Base-by-base conservation (phyloP, 1,140 invertebrate genomes). In the Neuroterus valhalla region DNA sequence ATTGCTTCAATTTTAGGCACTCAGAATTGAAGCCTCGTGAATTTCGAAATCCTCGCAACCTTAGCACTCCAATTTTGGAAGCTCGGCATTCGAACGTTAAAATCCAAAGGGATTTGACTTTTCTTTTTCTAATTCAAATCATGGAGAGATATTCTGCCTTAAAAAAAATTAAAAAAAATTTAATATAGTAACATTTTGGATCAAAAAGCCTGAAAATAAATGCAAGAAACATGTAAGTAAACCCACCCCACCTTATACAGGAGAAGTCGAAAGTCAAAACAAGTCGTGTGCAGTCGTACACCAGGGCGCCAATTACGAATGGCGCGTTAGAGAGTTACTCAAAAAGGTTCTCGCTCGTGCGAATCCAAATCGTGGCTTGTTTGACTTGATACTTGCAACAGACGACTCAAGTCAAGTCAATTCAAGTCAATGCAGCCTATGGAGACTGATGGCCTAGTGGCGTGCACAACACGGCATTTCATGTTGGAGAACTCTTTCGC, bases 401-500 rank as follows among this genome's bases (percentile, higher is more conserved):
- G 3, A 17, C 17, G 2, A 19, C 5, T 38, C 31, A 38, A 38
- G 8, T 38, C 5, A 38, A 38, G 31, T 38, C 31, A 38, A 38
- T 6, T 38, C 31, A 11, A 19, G 48, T 15, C 23, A 62, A 26
- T 62, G 52, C 55, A 62, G 15, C 55, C 26, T 31, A 62, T 62
- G 55, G 26, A 74, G 72, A 77, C 68, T 72, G 76, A 77, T 72
- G 76, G 23, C 44, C 17, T 66, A 66, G 44, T 80, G 23, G 68
- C 78, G 73, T 75, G 73, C 71, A 21, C 26, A 44, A 78, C 72
- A 42, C 12, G 19, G 76, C 46, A 66, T 72, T 79, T 81, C 50
- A 71, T 75, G 70, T 71, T 43, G 68, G 67, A 43, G 55, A 71
- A 76, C 79, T 77, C 78, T 77, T 81, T 80, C 77, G 78, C 71